Conservation (phyloP, 1,140 invertebrate species). For the Trachymyrmex septentrionalis region DNA sequence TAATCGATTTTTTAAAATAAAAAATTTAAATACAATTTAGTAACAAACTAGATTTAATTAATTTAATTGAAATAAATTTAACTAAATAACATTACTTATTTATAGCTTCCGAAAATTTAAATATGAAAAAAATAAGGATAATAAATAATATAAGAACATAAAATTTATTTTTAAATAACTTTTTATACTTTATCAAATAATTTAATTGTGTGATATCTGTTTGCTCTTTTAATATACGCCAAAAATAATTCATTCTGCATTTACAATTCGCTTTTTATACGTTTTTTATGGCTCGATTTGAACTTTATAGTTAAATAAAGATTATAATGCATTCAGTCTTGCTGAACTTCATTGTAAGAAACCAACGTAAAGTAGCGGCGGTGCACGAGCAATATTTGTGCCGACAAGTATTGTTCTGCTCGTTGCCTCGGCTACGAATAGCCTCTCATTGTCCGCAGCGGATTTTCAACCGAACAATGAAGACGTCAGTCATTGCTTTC, state of each 20-base stretch:
- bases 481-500: constrained; percentile 59
- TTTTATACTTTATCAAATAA: background rate
- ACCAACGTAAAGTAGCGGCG: constrained; percentile 29
- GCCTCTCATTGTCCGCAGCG: constrained; percentile 59
- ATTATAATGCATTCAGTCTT: constrained; percentile 56
- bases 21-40: background rate
- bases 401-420: constrained; percentile 66
- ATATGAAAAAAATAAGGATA: background rate
- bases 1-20: background rate
- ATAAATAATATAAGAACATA: background rate
- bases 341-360: constrained; percentile 60
- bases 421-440: constrained; percentile 54
- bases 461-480: constrained; percentile 59
- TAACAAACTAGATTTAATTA: background rate
- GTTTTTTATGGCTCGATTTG: background rate
- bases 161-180: constrained; percentile 6
- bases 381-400: constrained; percentile 63
- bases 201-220: background rate
- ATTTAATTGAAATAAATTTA: background rate
- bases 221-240: background rate
- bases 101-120: background rate
- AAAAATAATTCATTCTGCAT: background rate
- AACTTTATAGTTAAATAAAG: constrained; percentile 25
- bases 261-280: background rate
- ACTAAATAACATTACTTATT: background rate